Percentiles rank a stretch among this genome's conserved stretches.
phyloP scores from a whole-genome alignment of 2,888 invertebrate species.

The Apodemia zela region DNA sequence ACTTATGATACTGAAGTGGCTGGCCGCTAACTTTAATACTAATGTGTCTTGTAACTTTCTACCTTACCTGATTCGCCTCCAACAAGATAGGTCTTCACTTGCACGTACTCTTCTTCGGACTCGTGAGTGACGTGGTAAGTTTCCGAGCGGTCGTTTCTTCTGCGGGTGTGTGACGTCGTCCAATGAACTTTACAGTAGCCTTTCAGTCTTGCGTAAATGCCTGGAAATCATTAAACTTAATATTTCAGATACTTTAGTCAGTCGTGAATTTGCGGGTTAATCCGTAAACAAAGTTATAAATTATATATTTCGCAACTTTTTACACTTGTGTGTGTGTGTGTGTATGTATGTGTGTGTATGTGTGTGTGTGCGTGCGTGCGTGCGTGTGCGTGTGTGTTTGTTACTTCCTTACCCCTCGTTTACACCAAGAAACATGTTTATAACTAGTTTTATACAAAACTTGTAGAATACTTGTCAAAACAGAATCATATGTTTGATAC shows the following conservation, averaged over 20 bases:
- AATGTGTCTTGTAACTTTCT: background rate
- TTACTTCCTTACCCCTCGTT: no score
- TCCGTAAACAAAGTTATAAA: background rate
- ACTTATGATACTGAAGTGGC: no score
- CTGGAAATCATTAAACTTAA: slow-evolving; percentile 41
- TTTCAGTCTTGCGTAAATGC: slow-evolving; percentile 70
- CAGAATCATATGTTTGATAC: no score
- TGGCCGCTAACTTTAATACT: no score
- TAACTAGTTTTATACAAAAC: no score
- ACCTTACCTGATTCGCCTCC: slow-evolving; percentile 67
- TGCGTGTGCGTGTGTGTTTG: no score
- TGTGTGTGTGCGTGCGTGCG: no score
- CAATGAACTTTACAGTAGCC: slow-evolving; percentile 78
- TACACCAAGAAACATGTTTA: no score
- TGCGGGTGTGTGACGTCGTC: slow-evolving; percentile 49
- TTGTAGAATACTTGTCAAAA: no score
- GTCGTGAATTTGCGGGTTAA: no score
- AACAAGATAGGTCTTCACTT: slow-evolving; percentile 58
- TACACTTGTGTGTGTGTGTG: no score
- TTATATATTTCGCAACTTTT: background rate
- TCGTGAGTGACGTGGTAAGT: slow-evolving; percentile 53
- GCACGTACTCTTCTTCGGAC: slow-evolving; percentile 76
- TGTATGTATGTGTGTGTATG: no score
- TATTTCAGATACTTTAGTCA: background rate
- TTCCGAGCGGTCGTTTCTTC: slow-evolving; percentile 42